Evolutionary conservation across 2,888 invertebrate species (phyloP).

Genomic region (Spisula solida): DNA sequence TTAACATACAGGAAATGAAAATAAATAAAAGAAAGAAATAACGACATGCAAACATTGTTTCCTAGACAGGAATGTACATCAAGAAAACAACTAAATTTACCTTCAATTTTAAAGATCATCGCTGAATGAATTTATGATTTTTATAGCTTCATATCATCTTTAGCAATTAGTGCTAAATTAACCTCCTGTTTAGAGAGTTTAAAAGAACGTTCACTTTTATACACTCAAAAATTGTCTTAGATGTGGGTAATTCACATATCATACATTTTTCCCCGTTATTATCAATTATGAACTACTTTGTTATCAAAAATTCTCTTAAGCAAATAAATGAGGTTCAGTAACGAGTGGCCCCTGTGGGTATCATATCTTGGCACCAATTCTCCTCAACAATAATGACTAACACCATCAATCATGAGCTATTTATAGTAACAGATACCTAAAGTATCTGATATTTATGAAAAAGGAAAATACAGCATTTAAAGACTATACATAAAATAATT

Average conservation of each 20-base stretch:
- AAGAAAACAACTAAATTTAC: background rate
- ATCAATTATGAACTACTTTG: too few species aligned
- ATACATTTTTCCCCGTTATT: too few species aligned
- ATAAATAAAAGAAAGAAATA: background rate
- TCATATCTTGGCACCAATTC: background rate
- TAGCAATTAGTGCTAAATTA: too few species aligned
- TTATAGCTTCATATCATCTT: too few species aligned
- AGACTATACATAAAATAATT: background rate
- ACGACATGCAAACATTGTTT: background rate
- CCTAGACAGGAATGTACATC: slow-evolving; percentile 4
- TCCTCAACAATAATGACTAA: background rate
- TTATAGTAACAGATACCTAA: background rate
- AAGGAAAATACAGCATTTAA: background rate
- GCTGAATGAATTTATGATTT: too few species aligned
- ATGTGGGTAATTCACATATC: too few species aligned
- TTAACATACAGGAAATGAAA: background rate
- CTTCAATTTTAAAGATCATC: background rate
- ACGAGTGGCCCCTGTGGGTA: background rate
- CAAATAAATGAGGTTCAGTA: too few species aligned
- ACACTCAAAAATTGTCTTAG: too few species aligned
- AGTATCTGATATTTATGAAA: background rate
- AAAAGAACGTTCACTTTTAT: too few species aligned
- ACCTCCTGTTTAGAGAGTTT: too few species aligned
- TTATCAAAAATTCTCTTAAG: too few species aligned
- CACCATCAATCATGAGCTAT: background rate